phyloP scores from a whole-genome alignment of 2,113 vertebrate species.

The Macquaria australasica region DNA sequence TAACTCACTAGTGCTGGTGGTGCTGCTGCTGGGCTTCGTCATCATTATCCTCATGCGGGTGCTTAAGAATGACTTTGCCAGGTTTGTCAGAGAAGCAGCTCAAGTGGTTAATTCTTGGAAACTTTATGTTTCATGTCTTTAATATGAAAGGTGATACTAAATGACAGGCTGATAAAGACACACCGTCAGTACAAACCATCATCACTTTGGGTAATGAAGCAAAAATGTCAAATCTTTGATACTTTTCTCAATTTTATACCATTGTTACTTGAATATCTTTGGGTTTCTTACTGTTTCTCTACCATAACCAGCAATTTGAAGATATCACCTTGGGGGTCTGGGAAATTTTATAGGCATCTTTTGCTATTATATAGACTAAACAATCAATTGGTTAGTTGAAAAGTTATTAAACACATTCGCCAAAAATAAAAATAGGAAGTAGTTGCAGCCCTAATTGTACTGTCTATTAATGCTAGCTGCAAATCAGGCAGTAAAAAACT shows the following conservation, averaged over 20 bases:
- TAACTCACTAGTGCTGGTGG: conserved; percentile 94
- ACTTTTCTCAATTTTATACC: neutral
- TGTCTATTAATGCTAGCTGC: neutral
- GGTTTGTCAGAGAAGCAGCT: conserved; percentile 68
- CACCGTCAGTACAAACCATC: neutral
- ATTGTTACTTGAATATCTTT: neutral
- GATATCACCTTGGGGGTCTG: neutral
- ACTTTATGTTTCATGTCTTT: neutral
- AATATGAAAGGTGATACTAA: neutral
- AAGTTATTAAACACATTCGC: neutral
- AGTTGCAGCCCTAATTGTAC: neutral
- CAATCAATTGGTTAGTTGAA: neutral
- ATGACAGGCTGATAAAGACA: neutral
- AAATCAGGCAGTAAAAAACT: neutral
- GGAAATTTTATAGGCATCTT: neutral
- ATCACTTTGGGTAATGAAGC: neutral
- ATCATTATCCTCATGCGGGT: conserved; percentile 96
- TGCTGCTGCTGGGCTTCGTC: conserved; percentile 93
- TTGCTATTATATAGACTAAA: neutral
- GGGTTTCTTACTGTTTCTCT: neutral
- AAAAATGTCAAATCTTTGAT: neutral
- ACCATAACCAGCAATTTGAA: neutral
- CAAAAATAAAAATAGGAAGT: neutral
- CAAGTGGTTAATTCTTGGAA: neutral
- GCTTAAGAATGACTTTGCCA: conserved; percentile 92